Percentiles rank a stretch among this genome's conserved stretches.
phyloP scores from a whole-genome alignment of 2,113 vertebrate genomes.

The Callospermophilus lateralis region DNA sequence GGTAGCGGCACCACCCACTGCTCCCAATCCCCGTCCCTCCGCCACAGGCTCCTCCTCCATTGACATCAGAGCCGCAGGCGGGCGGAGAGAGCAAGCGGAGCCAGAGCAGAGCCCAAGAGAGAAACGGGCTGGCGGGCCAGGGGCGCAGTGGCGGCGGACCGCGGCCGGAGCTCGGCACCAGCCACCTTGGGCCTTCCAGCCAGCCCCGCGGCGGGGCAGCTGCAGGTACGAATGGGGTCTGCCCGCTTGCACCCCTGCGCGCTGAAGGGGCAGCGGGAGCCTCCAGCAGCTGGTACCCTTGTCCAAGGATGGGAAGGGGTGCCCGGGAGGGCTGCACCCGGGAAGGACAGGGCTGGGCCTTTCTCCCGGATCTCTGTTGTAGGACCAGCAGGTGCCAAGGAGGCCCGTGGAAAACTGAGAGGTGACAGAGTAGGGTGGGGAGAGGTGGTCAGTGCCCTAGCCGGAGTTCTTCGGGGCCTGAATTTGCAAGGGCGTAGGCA shows the following conservation, averaged over 20 bases:
- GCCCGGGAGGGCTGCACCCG: neutral
- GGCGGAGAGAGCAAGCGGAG: slow-evolving; percentile 12
- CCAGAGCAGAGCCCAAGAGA: neutral
- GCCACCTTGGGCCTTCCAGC: slow-evolving; percentile 50
- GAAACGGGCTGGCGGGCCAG: slow-evolving; percentile 11
- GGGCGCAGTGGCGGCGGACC: neutral
- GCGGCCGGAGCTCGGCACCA: slow-evolving; percentile 18
- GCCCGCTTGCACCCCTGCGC: neutral
- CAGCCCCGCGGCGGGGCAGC: slow-evolving; percentile 73
- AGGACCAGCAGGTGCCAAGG: slow-evolving; percentile 38
- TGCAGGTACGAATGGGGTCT: slow-evolving; percentile 61
- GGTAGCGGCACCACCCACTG: neutral
- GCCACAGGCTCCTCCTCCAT: slow-evolving; percentile 78
- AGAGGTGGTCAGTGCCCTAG: neutral
- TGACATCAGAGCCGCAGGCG: slow-evolving; percentile 82
- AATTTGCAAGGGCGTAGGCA: slow-evolving; percentile 28
- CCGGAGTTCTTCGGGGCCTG: neutral
- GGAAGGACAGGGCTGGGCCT: slow-evolving; percentile 4
- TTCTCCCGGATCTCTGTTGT: neutral
- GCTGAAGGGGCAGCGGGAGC: neutral
- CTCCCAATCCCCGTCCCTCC: neutral
- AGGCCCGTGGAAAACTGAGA: neutral
- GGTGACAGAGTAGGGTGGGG: neutral
- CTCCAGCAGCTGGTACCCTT: neutral
- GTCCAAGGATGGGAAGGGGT: neutral